These are phyloP conservation scores for Chinchilla lanigera DNA, from an alignment of 2,113 vertebrate genomes.

Conservation along the genomic window DNA sequence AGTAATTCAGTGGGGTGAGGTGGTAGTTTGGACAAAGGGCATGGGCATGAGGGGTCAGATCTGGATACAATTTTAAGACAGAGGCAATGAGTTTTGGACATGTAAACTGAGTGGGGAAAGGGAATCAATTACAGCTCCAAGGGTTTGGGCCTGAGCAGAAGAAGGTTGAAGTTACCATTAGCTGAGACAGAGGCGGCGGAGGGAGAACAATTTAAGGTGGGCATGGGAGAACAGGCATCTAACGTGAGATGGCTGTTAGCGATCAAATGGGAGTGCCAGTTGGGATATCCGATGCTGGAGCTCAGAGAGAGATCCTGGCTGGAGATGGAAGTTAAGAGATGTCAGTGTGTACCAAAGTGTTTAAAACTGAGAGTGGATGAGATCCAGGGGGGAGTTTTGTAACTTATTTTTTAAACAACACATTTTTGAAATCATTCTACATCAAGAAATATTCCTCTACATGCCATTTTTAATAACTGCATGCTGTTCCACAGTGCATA, in stretches of 20 bases:
- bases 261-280: background rate
- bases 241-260: background rate
- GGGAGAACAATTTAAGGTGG: background rate
- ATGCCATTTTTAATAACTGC: background rate
- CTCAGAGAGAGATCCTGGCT: background rate
- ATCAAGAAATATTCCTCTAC: slow-evolving; percentile 1
- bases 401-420: slow-evolving; percentile 5
- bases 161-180: background rate
- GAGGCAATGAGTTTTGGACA: background rate
- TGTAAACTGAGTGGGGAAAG: background rate
- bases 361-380: slow-evolving; percentile 15
- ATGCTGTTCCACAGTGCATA: background rate
- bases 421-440: slow-evolving; percentile 29
- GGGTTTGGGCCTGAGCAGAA: background rate
- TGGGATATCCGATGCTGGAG: background rate
- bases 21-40: background rate
- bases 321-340: background rate
- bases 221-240: background rate
- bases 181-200: background rate
- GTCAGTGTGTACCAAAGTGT: background rate
- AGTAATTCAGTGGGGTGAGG: background rate
- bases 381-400: background rate
- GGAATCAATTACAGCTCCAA: background rate
- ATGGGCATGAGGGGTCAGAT: background rate
- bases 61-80: background rate